These are phyloP conservation scores for Lucilia sericata DNA, from an alignment of 1,140 invertebrate species.

Conservation along the genomic window DNA sequence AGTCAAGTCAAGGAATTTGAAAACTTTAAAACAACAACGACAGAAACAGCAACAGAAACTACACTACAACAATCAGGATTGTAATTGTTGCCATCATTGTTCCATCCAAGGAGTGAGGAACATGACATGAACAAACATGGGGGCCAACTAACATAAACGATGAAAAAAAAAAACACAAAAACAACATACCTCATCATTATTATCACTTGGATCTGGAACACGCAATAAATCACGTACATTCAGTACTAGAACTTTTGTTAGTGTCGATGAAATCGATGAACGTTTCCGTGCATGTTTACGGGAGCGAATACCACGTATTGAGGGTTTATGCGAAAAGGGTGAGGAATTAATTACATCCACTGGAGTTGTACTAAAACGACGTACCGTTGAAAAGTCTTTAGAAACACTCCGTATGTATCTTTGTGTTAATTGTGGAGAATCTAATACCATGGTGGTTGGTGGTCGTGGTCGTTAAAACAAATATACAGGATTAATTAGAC, in stretches of 20 bases:
- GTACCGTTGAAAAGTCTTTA: slow-evolving; percentile 64
- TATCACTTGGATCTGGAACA: slow-evolving; percentile 50
- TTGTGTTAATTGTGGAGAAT: slow-evolving; percentile 58
- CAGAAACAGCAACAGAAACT: background rate
- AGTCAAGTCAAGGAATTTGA: slow-evolving; percentile 1
- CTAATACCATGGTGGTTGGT: slow-evolving; percentile 50
- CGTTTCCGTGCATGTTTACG: slow-evolving; percentile 58
- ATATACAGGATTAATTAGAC: slow-evolving; percentile 14
- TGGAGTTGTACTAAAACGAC: slow-evolving; percentile 61
- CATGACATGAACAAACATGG: background rate
- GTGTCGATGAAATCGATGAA: slow-evolving; percentile 64
- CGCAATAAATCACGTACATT: slow-evolving; percentile 65
- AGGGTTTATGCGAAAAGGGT: slow-evolving; percentile 18
- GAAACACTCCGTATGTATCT: slow-evolving; percentile 63
- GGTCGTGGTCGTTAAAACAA: background rate
- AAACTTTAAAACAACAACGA: background rate
- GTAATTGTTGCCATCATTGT: background rate
- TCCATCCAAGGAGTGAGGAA: background rate
- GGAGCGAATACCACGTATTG: slow-evolving; percentile 59
- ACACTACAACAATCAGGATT: background rate
- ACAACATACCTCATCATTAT: slow-evolving; percentile 41
- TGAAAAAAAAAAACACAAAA: background rate
- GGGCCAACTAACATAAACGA: background rate
- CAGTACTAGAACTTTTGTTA: slow-evolving; percentile 66
- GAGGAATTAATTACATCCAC: background rate